Conservation (phyloP, 2,888 invertebrate genomes). For the Laothoe populi region DNA sequence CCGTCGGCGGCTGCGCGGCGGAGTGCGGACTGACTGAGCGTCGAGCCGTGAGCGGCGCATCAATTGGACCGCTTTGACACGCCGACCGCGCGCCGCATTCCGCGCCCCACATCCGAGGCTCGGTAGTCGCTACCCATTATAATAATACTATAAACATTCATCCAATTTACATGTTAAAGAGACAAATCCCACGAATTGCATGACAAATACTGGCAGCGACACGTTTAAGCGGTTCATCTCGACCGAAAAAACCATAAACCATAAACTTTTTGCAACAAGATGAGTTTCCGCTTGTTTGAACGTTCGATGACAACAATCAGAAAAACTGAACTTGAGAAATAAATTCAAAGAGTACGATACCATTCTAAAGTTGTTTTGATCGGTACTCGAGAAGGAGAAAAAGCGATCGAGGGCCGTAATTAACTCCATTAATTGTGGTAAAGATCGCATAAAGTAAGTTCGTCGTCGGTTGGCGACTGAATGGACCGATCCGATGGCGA, state of each 20-base stretch:
- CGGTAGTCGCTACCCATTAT: neutral
- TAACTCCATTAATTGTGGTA: constrained; percentile 18
- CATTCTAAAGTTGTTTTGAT: constrained; percentile 15
- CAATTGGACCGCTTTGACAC: constrained; percentile 40
- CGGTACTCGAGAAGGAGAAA: constrained; percentile 13
- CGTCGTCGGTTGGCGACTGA: constrained; percentile 10
- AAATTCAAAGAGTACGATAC: constrained; percentile 11
- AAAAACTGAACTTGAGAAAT: constrained; percentile 15
- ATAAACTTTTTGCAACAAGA: constrained; percentile 28
- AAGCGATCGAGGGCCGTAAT: constrained; percentile 16
- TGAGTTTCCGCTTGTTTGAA: constrained; percentile 38
- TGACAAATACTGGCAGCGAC: neutral
- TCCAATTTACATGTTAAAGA: neutral
- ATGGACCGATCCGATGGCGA: constrained; percentile 30
- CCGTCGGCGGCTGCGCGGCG: constrained; percentile 42
- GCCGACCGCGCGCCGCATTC: constrained; percentile 40
- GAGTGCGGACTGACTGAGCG: constrained; percentile 26
- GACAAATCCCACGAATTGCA: neutral
- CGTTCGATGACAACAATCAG: constrained; percentile 26
- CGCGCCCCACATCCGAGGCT: constrained; percentile 8
- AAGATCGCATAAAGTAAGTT: constrained; percentile 26
- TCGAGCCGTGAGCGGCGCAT: constrained; percentile 7
- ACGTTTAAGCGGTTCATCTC: neutral
- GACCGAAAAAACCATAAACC: constrained; percentile 10
- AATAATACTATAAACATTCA: neutral